Evolutionary conservation across 92 coral and sea anemone genomes (phyloP).

Genomic region (Epizoanthus illoricatus): DNA sequence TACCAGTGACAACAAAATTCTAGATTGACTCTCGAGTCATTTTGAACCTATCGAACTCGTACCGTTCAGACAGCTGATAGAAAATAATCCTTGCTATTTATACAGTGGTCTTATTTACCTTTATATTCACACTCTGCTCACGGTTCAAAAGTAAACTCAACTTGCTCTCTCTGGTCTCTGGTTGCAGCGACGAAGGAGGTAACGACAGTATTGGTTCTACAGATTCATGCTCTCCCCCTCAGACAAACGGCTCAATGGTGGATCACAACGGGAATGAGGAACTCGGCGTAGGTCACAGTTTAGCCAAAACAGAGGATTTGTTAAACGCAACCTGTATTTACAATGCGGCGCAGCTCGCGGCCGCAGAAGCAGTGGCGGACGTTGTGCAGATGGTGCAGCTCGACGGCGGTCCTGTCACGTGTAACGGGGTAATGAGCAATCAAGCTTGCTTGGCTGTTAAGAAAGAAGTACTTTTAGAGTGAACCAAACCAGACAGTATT

Average conservation of each 20-base stretch:
- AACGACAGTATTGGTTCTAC: conserved; percentile 6
- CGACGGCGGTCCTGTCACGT: conserved; percentile 16
- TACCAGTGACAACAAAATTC: not conserved
- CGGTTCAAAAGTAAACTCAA: conserved; percentile 53
- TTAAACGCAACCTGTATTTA: conserved; percentile 33
- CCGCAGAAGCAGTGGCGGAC: conserved; percentile 27
- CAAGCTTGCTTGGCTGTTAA: conserved; percentile 44
- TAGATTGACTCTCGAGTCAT: conserved; percentile 6
- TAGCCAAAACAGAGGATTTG: conserved; percentile 33
- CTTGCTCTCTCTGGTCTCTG: conserved; percentile 8
- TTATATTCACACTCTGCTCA: conserved; percentile 44
- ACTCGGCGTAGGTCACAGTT: conserved; percentile 9
- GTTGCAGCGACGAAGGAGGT: conserved; percentile 29
- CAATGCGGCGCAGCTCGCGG: conserved; percentile 35
- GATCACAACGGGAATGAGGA: conserved; percentile 32
- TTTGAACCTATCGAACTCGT: conserved; percentile 4
- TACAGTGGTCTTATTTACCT: conserved; percentile 50
- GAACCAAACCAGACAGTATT: not conserved
- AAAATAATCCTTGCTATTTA: conserved; percentile 42
- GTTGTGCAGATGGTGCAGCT: conserved; percentile 37
- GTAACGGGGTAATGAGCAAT: conserved; percentile 39
- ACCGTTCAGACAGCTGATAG: conserved; percentile 48
- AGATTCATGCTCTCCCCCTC: conserved; percentile 20
- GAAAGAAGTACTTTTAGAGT: conserved; percentile 47
- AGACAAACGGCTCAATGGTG: conserved; percentile 8